Base-by-base conservation (phyloP, 2,113 vertebrate genomes). In the Hipposideros armiger region DNA sequence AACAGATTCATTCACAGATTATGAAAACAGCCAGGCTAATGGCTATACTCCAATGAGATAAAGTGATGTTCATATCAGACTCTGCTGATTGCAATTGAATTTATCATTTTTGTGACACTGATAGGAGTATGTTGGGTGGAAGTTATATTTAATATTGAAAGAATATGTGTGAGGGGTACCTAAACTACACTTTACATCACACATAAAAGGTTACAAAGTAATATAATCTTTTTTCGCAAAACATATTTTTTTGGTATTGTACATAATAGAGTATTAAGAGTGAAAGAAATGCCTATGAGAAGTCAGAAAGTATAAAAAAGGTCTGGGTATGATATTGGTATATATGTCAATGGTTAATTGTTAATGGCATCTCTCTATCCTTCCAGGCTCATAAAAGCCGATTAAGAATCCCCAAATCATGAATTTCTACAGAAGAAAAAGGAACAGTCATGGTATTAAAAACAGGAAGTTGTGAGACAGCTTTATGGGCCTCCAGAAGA, bases 1-100 rank as follows among this genome's bases (percentile, higher is more conserved):
- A 24, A 87, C 56, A 97, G 72, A 95, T 73, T 82, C 28, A 95
- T 66, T 95, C 81, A 64, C 78, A 95, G 76, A 95, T 93, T 90
- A 86, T 20, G 73, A 93, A 78, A 50, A 70, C 32, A 92, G 54
- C 17, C 36, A 93, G 56, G 14, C 82, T 85, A 80, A 91, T 91
- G 52, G 62, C 78, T 93, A 66, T 15, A 56, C 64, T 97, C 69
- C 64, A 93, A 36, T 89, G 87, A 95, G 58, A 87, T 74, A 89
- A 95, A 90, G 50, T 11, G 3, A 87, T 76, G 54, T 56, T 95
- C 66, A 78, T 32, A 83, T 64, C 56, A 69, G 62, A 93, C 32
- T 73, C 26, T 91, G 16, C 2, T 22, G 17, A 72, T 86, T 62
- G 56, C 16, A 92, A 94, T 78, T 78, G 87, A 89, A 90, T 76